phyloP scores from a whole-genome alignment of 2,888 invertebrate genomes.

The Dastarcus helophoroides region DNA sequence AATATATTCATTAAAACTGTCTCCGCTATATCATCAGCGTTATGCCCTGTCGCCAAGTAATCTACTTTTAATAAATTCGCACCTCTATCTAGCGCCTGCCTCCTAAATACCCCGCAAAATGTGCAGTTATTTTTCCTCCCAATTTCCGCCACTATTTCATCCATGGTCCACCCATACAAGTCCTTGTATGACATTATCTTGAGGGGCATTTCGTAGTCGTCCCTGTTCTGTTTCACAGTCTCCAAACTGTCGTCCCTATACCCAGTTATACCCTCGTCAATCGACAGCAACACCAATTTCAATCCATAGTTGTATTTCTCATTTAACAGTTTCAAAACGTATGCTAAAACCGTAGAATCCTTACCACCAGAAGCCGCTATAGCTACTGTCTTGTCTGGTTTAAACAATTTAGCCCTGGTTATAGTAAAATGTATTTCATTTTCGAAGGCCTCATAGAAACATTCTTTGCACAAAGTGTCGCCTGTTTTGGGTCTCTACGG shows the following conservation, averaged over 20 bases:
- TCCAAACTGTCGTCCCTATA: conserved; percentile 93
- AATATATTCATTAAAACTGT: conserved; percentile 97
- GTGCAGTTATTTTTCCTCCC: conserved; percentile 94
- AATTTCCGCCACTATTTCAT: conserved; percentile 83
- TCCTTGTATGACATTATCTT: conserved; percentile 95
- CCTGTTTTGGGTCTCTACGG: conserved; percentile 78
- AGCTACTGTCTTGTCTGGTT: conserved; percentile 74
- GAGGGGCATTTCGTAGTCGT: conserved; percentile 86
- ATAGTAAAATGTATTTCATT: conserved; percentile 92
- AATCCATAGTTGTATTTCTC: conserved; percentile 83
- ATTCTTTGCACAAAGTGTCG: conserved; percentile 85
- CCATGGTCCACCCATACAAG: conserved; percentile 99
- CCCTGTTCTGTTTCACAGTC: conserved; percentile 88
- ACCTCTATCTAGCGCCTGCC: conserved; percentile 93
- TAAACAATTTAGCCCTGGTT: conserved; percentile 66
- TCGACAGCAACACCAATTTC: conserved; percentile 80
- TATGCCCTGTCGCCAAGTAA: conserved; percentile 93
- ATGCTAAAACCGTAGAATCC: conserved; percentile 96
- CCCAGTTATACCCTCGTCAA: conserved; percentile 96
- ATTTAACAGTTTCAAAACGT: conserved; percentile 84
- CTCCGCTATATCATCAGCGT: conserved; percentile 97
- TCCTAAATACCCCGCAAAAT: conserved; percentile 88
- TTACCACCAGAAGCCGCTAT: conserved; percentile 90
- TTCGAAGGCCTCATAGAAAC: conserved; percentile 90
- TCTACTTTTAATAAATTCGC: conserved; percentile 79